Evolutionary conservation across 2,888 invertebrate species (phyloP).

Genomic region (Scotopteryx bipunctaria): DNA sequence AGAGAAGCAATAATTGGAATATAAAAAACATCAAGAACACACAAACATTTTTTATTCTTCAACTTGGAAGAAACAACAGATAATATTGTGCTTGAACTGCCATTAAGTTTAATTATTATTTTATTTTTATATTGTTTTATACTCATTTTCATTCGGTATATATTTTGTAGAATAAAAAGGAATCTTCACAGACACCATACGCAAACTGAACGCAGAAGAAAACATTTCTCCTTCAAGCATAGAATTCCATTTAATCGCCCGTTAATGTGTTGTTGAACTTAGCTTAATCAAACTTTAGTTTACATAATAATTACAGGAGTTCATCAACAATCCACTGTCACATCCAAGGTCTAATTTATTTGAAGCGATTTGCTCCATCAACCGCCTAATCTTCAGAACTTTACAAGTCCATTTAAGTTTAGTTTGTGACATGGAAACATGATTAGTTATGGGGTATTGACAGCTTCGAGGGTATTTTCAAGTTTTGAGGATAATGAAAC

Average conservation of each 20-base stretch:
- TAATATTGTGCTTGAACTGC: too few species aligned
- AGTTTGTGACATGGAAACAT: constrained; percentile 51
- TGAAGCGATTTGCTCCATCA: constrained; percentile 28
- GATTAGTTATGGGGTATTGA: constrained; percentile 39
- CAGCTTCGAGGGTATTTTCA: constrained; percentile 9
- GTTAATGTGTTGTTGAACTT: background rate
- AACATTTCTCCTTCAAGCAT: too few species aligned
- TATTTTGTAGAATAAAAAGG: too few species aligned
- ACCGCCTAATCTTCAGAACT: constrained; percentile 56
- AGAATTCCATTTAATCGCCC: background rate
- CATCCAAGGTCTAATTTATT: constrained; percentile 46
- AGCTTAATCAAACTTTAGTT: constrained; percentile 11
- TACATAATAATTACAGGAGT: constrained; percentile 21
- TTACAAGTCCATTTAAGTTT: constrained; percentile 56
- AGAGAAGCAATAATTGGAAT: too few species aligned
- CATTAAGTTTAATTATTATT: too few species aligned
- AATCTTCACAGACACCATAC: too few species aligned
- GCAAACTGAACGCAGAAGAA: too few species aligned
- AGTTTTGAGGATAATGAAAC: constrained; percentile 45
- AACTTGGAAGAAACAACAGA: too few species aligned
- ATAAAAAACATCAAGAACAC: too few species aligned
- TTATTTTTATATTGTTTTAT: too few species aligned
- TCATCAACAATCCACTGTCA: constrained; percentile 33
- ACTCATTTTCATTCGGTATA: too few species aligned
- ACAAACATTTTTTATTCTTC: too few species aligned